Base-by-base conservation (phyloP, 2,113 vertebrate species). In the Oreotrochilus melanogaster region DNA sequence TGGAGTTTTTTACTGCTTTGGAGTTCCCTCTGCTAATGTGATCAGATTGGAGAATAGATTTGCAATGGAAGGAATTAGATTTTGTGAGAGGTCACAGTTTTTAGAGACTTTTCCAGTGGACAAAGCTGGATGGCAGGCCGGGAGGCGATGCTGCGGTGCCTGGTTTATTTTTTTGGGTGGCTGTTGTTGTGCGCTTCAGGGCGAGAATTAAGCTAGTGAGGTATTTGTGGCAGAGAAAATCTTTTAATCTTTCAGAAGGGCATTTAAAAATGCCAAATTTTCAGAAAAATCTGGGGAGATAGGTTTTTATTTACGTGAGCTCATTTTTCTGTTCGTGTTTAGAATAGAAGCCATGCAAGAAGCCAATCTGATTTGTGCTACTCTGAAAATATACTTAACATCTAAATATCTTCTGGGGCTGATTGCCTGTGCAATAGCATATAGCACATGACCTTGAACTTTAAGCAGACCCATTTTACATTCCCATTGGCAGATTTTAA, bases 1-100 rank as follows among this genome's bases (percentile, higher is more conserved):
- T 98, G 98, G 96, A 98, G 98, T 97, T 98, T 97, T 97, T 97
- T 97, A 96, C 97, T 97, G 97, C 97, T 97, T 96, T 97, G 97
- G 96, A 98, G 95, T 98, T 98, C 98, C 97, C 97, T 97, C 96
- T 97, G 98, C 97, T 98, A 98, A 98, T 98, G 97, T 97, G 98
- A 98, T 98, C 97, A 97, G 97, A 97, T 98, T 96, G 96, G 95
- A 91, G 96, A 95, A 90, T 91, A 92, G 95, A 86, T 93, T 96
- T 10, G 73, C 75, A 91, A 74, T 92, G 97, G 88, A 94, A 96
- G 92, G 92, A 94, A 93, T 96, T 97, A 95, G 93, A 91, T 97
- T 97, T 95, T 93, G 91, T 83, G 73, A 95, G 94, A 90, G 91
- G 84, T 97, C 96, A 76, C 80, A 79, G 78, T 91, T 96, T 97